Evolutionary conservation across 2,888 invertebrate species (phyloP), one percentile per base, ranked within the genome.

Genomic region (Salpingus planirostris): DNA sequence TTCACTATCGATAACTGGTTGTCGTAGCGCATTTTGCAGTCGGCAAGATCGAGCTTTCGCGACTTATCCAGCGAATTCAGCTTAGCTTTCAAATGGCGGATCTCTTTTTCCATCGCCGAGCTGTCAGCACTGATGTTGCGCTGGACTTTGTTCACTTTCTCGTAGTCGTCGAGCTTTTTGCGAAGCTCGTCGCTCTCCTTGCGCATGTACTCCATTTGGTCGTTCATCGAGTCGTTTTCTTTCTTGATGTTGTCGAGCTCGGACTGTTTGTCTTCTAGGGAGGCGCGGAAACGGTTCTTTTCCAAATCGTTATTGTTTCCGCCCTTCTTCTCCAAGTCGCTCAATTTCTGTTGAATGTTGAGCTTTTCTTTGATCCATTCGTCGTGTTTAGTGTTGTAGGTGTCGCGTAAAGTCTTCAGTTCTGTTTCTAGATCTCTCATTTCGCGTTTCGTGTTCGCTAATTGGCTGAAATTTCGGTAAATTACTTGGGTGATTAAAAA

Each of bases 1-100:
- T 81, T 76, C 55, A 91, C 78, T 8, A 82, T 75, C 42, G 77
- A 79, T 58, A 90, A 74, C 59, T 89, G 82, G 44, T 81, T 81
- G 52, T 92, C 92, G 56, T 89, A 90, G 30, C 90, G 73, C 62
- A 83, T 70, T 61, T 88, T 86, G 34, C 82, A 79, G 36, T 88
- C 81, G 1, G 80, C 77, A 15, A 90, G 65, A 54, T 92, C 91
- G 5, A 78, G 71, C 56, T 84, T 86, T 33, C 83, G 76, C 13
- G 75, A 69, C 47, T 80, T 78, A 50, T 90, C 87, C 2, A 75
- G 70, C 49, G 76, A 74, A 42, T 75, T 49, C 25, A 64, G 46
- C 37, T 60, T 62, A 29, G 70, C 69, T 55, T 78, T 78, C 18
- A 85, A 58, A 30, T 80, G 76, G 39, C 75, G 71, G 11, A 90